phyloP scores from a whole-genome alignment of 2,113 vertebrate genomes.

The Stictonetta naevosa region DNA sequence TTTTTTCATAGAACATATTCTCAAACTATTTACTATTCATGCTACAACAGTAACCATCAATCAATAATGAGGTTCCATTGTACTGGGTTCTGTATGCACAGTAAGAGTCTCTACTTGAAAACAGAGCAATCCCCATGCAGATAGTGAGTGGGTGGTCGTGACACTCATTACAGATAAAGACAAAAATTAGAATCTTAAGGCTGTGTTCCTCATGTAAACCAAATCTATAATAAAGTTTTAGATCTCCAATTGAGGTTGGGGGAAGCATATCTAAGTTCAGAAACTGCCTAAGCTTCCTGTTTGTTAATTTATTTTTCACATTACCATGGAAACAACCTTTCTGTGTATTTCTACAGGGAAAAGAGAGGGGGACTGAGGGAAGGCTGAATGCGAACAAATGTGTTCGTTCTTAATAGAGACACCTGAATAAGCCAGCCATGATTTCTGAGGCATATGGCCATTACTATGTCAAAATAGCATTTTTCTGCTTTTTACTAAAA shows the following conservation, averaged over 20 bases:
- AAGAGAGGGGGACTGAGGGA: background rate
- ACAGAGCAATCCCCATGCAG: background rate
- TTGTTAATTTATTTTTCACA: background rate
- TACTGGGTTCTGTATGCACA: background rate
- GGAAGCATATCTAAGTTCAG: background rate
- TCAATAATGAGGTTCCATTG: background rate
- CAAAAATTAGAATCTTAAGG: background rate
- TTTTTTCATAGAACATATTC: background rate
- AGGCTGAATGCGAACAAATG: background rate
- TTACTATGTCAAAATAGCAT: background rate
- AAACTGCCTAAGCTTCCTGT: background rate
- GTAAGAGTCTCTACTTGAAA: background rate
- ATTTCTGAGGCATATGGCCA: background rate
- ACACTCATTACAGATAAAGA: background rate
- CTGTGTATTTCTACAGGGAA: background rate
- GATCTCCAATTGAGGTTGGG: background rate
- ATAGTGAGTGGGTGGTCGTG: accelerated
- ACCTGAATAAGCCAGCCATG: background rate
- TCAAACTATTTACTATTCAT: background rate
- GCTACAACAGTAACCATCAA: background rate
- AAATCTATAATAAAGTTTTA: background rate
- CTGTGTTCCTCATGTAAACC: background rate
- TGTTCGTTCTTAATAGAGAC: background rate
- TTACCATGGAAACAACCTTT: background rate
- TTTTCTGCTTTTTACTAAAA: background rate